These are phyloP conservation scores for Cerastoderma edule DNA, from an alignment of 2,888 invertebrate species.

Conservation along the genomic window DNA sequence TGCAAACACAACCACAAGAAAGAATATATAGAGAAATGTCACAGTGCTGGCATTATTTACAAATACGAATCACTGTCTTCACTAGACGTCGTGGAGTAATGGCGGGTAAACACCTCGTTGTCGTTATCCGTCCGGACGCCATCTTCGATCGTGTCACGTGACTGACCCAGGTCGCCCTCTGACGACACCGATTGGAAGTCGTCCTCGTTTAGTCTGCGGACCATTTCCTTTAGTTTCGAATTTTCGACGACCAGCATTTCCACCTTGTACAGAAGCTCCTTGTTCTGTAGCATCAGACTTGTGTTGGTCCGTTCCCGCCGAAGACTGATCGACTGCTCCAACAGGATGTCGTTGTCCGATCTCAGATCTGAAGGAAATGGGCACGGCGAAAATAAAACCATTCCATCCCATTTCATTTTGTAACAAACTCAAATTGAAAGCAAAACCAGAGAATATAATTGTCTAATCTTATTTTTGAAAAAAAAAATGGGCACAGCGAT, in stretches of 20 bases:
- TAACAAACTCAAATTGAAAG: too few relatives aligned
- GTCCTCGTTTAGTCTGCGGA: constrained; percentile 49
- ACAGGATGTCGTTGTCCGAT: constrained; percentile 56
- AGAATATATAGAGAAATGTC: too few relatives aligned
- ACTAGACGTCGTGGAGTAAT: constrained; percentile 10
- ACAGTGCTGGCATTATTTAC: too few relatives aligned
- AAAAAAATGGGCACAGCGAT: too few relatives aligned
- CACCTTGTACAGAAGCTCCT: constrained; percentile 64
- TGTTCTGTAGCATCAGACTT: constrained; percentile 63
- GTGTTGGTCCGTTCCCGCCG: constrained; percentile 52
- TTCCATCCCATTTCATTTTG: too few relatives aligned
- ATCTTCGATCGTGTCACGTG: constrained; percentile 4
- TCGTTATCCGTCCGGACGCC: neutral
- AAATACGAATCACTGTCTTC: constrained; percentile 17
- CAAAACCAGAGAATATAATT: too few relatives aligned
- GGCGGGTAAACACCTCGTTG: constrained; percentile 1
- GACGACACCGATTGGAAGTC: constrained; percentile 14
- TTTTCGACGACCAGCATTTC: constrained; percentile 70
- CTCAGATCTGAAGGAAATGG: constrained; percentile 65
- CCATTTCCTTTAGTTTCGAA: constrained; percentile 66
- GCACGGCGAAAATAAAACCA: too few relatives aligned
- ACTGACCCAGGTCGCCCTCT: constrained; percentile 43
- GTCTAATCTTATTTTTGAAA: too few relatives aligned
- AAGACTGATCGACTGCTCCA: constrained; percentile 50
- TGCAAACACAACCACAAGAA: too few relatives aligned